phyloP scores from a whole-genome alignment of 2,888 invertebrate species.

The Polydrusus cervinus region DNA sequence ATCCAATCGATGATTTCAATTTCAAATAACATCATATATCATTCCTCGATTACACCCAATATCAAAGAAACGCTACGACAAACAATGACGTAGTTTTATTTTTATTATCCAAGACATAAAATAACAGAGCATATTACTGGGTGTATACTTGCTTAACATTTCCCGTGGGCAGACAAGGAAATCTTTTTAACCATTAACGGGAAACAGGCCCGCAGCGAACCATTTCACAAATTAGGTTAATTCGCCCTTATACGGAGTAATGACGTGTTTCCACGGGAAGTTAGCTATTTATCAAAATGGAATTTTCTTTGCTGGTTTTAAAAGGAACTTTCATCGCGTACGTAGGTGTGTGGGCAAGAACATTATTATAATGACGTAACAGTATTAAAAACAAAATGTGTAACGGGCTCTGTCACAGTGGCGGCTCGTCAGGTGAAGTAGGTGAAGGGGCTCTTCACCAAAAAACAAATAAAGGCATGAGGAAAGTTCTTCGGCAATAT shows the following conservation, averaged over 20 bases:
- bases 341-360: neutral
- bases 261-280: conserved; percentile 17
- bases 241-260: neutral
- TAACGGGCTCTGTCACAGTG: no score
- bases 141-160: neutral
- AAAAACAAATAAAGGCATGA: no score
- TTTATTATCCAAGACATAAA: neutral
- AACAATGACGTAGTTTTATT: neutral
- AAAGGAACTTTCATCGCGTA: neutral
- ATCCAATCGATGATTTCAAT: no score
- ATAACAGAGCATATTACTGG: neutral
- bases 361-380: neutral
- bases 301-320: neutral
- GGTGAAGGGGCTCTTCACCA: no score
- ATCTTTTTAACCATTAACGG: conserved; percentile 13
- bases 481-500: no score
- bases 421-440: no score
- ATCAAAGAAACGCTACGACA: no score
- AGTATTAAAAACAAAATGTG: no score
- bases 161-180: conserved; percentile 1
- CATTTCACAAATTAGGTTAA: conserved; percentile 23
- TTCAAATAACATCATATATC: no score
- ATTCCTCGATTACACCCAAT: no score
- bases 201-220: conserved; percentile 12
- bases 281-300: conserved; percentile 11